phyloP scores from a whole-genome alignment of 2,113 vertebrate genomes.

The Phylloscopus whistleri region DNA sequence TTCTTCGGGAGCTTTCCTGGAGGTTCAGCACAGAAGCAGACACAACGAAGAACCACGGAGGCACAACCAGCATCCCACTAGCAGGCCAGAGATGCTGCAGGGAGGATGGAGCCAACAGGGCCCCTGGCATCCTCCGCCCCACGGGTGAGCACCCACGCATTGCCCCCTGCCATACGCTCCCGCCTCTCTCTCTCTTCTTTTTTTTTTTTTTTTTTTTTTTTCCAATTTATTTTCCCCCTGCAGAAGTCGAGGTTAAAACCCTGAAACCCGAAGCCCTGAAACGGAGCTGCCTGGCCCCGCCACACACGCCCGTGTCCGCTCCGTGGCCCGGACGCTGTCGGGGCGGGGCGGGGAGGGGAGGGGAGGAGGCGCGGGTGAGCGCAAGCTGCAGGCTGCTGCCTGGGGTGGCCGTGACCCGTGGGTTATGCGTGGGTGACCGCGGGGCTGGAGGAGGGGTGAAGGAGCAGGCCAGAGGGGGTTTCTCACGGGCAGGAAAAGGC shows the following conservation, averaged over 20 bases:
- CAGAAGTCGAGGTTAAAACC: slow-evolving; percentile 10
- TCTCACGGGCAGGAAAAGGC: neutral
- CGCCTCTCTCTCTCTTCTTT: accelerated
- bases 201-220: no score
- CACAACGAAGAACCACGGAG: accelerated
- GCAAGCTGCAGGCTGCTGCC: neutral
- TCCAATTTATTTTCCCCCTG: neutral
- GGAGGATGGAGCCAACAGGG: accelerated
- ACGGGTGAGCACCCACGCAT: accelerated
- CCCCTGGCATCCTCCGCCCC: accelerated
- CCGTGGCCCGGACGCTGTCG: neutral
- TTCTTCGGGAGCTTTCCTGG: neutral
- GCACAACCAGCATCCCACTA: neutral
- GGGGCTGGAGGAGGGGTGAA: neutral
- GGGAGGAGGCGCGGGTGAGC: neutral
- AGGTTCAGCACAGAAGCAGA: neutral
- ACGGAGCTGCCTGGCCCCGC: neutral
- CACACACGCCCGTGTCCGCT: neutral
- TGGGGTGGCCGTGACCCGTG: neutral
- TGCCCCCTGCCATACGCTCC: accelerated
- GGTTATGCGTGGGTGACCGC: neutral
- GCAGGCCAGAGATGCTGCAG: accelerated
- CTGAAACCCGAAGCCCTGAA: slow-evolving; percentile 48
- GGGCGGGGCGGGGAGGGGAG: neutral
- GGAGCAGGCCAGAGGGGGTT: neutral